Evolutionary conservation across 2,113 vertebrate genomes (phyloP).

Genomic region (Uria aalge): DNA sequence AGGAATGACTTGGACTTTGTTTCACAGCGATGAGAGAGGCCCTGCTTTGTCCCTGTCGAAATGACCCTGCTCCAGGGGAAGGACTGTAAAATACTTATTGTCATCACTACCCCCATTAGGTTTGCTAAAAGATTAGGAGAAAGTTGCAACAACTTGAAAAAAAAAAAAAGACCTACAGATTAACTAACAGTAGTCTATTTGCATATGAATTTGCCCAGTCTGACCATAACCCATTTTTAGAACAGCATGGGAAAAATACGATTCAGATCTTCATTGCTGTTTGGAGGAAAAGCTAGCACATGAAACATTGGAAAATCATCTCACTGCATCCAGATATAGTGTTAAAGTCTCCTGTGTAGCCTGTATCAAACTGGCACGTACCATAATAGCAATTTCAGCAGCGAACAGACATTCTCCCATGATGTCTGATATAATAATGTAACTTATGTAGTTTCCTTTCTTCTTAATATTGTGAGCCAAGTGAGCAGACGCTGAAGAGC

Average conservation of each 20-base stretch:
- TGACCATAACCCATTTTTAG: slow-evolving; percentile 49
- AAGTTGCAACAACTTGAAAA: neutral
- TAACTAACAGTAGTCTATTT: slow-evolving; percentile 21
- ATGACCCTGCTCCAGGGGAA: neutral
- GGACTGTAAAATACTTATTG: neutral
- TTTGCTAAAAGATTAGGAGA: neutral
- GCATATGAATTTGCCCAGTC: slow-evolving; percentile 39
- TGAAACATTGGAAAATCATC: neutral
- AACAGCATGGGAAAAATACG: slow-evolving; percentile 41
- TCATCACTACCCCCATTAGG: neutral
- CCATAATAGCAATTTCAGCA: neutral
- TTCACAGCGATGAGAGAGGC: neutral
- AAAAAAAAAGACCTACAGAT: neutral
- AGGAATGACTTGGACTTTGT: neutral
- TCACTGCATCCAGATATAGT: neutral
- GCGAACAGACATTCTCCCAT: neutral
- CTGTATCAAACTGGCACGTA: neutral
- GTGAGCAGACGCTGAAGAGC: neutral
- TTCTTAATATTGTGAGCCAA: neutral
- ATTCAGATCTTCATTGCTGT: slow-evolving; percentile 28
- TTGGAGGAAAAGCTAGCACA: neutral
- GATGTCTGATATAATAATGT: neutral
- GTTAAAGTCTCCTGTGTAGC: slow-evolving; percentile 16
- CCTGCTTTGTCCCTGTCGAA: neutral
- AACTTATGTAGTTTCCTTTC: neutral